Conservation (phyloP, 2,113 vertebrate genomes). For the Myiagra hebetior region DNA sequence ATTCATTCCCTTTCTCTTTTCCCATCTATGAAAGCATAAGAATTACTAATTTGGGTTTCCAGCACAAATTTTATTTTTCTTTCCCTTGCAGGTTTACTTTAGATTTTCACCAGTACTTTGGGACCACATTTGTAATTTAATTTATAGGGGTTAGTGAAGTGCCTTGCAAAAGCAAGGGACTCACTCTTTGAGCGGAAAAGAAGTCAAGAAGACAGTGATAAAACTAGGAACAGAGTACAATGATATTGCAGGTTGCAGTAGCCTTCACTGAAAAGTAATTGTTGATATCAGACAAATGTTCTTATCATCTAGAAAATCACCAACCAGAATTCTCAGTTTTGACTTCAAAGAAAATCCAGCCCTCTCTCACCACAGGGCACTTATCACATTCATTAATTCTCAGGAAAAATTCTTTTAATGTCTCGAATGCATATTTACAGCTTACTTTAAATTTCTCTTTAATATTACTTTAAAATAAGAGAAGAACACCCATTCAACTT, state of each 20-base stretch:
- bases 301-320: slow-evolving; percentile 27
- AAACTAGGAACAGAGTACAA: neutral
- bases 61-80: neutral
- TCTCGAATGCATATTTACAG: slow-evolving; percentile 36
- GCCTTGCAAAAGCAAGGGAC: neutral
- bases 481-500: neutral
- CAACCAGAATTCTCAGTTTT: slow-evolving; percentile 24
- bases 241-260: neutral
- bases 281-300: neutral
- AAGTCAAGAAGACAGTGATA: neutral
- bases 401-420: slow-evolving; percentile 35
- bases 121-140: neutral
- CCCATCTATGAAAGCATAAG: neutral
- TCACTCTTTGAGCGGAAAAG: neutral
- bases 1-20: neutral
- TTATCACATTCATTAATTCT: slow-evolving; percentile 60
- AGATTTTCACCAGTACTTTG: neutral
- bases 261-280: slow-evolving; percentile 38
- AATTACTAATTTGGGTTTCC: neutral
- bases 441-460: slow-evolving; percentile 48
- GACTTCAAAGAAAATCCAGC: slow-evolving; percentile 52
- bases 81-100: neutral
- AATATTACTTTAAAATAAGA: neutral
- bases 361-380: slow-evolving; percentile 5
- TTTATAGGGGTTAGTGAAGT: slow-evolving; percentile 10